A percentile compares a stretch with the other conserved stretches of the same genome.
These are phyloP conservation scores for Xyrauchen texanus DNA, from an alignment of 2,113 vertebrate genomes.

Conservation along the genomic window DNA sequence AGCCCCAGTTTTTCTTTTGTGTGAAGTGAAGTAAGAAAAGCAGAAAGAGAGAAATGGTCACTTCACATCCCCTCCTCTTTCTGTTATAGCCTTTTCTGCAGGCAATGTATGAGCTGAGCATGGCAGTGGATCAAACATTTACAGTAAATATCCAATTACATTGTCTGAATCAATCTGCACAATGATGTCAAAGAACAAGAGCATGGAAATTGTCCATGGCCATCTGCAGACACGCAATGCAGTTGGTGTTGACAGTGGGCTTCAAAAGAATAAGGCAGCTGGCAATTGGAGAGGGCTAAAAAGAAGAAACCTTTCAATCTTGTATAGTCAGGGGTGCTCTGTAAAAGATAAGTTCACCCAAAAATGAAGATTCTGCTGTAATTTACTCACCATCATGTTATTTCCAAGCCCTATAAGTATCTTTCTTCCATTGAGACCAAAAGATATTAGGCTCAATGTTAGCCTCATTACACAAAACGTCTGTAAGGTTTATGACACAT, in stretches of 20 bases:
- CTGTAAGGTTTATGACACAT: too few relatives aligned
- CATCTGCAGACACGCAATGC: conserved; percentile 61
- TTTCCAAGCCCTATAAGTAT: too few relatives aligned
- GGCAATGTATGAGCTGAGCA: conserved; percentile 44
- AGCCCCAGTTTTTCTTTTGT: conserved; percentile 42
- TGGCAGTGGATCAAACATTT: conserved; percentile 55
- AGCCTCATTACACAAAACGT: too few relatives aligned
- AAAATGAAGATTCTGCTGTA: too few relatives aligned
- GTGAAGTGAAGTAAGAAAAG: background rate
- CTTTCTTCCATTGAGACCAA: too few relatives aligned
- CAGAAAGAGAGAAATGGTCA: background rate
- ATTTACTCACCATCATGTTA: too few relatives aligned
- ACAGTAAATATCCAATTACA: conserved; percentile 55
- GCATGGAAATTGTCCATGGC: conserved; percentile 61
- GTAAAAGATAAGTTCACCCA: conserved; percentile 54
- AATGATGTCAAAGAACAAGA: conserved; percentile 56
- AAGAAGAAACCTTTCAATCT: conserved; percentile 32
- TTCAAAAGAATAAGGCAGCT: conserved; percentile 16
- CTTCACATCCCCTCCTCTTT: background rate
- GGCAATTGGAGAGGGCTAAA: conserved; percentile 55
- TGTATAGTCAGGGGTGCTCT: conserved; percentile 44
- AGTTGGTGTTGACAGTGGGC: conserved; percentile 47
- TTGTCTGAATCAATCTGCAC: conserved; percentile 45
- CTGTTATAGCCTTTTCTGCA: conserved; percentile 19
- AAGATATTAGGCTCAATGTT: too few relatives aligned